Conservation (phyloP, 1,140 invertebrate genomes). For the Brachionus plicatilis region DNA sequence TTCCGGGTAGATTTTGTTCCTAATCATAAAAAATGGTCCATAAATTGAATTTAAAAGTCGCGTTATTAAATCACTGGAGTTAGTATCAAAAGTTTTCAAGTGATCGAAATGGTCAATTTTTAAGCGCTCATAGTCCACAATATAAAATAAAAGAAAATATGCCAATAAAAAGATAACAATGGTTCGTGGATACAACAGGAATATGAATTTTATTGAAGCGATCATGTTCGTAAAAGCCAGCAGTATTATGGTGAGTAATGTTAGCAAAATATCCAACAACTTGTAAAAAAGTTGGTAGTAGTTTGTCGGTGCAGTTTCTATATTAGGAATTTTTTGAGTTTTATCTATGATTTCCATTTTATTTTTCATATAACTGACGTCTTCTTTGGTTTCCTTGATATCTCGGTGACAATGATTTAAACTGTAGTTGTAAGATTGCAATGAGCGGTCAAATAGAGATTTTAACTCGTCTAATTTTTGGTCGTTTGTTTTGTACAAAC, state of each 20-base stretch:
- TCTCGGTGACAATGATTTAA: slow-evolving; percentile 8
- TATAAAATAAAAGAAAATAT: slow-evolving; percentile 15
- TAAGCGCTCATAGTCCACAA: neutral
- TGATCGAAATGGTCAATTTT: neutral
- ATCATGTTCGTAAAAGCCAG: neutral
- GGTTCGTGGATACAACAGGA: slow-evolving; percentile 28
- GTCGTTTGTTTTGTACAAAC: neutral
- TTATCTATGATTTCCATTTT: slow-evolving; percentile 35
- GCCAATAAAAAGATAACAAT: slow-evolving; percentile 8
- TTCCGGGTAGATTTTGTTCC: neutral
- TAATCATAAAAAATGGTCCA: neutral
- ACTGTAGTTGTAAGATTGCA: neutral
- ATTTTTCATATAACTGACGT: slow-evolving; percentile 28
- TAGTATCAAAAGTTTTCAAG: neutral
- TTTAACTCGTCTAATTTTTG: slow-evolving; percentile 9
- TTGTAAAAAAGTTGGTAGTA: slow-evolving; percentile 34
- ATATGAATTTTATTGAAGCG: slow-evolving; percentile 32
- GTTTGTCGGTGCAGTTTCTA: neutral
- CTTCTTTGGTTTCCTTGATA: slow-evolving; percentile 28
- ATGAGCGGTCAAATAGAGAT: neutral
- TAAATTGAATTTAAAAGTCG: neutral
- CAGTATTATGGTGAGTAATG: neutral
- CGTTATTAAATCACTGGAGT: neutral
- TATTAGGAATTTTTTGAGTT: slow-evolving; percentile 6
- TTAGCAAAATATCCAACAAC: slow-evolving; percentile 9